phyloP scores from a whole-genome alignment of 2,113 vertebrate species.

The Mus spicilegus region DNA sequence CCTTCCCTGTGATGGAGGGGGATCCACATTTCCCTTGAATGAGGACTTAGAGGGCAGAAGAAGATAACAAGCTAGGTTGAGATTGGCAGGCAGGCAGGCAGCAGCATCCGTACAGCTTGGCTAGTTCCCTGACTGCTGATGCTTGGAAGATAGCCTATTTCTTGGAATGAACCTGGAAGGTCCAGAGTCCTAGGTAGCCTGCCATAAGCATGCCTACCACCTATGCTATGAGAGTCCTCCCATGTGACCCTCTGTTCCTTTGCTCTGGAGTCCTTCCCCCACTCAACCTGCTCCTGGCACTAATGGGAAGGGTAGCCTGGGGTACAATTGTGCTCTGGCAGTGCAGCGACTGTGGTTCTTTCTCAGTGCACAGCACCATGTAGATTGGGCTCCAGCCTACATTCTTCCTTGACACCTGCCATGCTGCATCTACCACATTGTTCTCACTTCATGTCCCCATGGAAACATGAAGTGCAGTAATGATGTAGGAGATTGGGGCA shows the following conservation, averaged over 20 bases:
- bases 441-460: not conserved
- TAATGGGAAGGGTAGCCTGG: not conserved
- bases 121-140: not conserved
- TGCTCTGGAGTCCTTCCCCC: not conserved
- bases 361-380: not conserved
- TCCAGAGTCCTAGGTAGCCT: not conserved
- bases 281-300: not conserved
- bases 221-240: not conserved
- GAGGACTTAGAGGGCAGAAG: not conserved
- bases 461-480: not conserved
- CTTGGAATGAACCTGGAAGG: not conserved
- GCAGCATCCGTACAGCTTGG: not conserved
- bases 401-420: not conserved
- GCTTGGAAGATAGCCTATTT: not conserved
- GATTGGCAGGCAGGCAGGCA: not conserved
- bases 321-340: rapidly evolving
- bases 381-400: not conserved
- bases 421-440: not conserved
- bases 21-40: not conserved
- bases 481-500: not conserved
- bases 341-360: rapidly evolving
- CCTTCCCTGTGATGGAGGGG: not conserved
- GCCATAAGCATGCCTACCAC: not conserved
- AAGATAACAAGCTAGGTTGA: not conserved
- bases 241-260: too few species aligned